Base-by-base conservation (phyloP, 2,113 vertebrate genomes). In the Azemiops feae region DNA sequence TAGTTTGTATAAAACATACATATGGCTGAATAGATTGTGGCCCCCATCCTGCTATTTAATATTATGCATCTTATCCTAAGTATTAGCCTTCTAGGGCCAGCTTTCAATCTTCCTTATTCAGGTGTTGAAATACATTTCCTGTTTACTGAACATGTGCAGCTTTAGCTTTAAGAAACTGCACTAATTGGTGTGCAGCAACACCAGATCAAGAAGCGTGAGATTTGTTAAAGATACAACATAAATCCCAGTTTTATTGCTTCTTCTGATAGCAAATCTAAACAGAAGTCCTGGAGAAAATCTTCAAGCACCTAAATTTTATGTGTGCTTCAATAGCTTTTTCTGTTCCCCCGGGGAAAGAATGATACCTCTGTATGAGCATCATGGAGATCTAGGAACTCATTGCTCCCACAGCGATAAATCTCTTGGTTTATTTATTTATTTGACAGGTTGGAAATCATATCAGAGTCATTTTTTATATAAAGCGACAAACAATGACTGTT, bases 161-260 rank as follows among this genome's bases (percentile, higher is more conserved):
- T 5, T 94, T 20, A 93, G 87, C 18, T 94, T 94, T 96, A 64
- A 95, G 93, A 94, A 96, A 93, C 64, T 96, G 0, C 88, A 85
- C 94, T 96, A 97, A 96, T 95, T 97, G 94, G 86, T 90, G 94
- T 93, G 89, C 95, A 92, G 95, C 96, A 93, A 90, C 14, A 95
- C 91, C 52, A 92, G 93, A 95, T 96, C 94, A 93, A 93, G 96
- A 95, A 97, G 92, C 89, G 87, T 90, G 95, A 96, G 88, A 91
- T 96, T 95, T 96, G 96, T 95, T 96, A 95, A 93, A 92, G 93
- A 93, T 92, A 95, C 96, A 95, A 74, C 96, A 97, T 97, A 97
- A 97, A 96, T 94, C 96, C 95, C 92, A 92, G 85, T 91, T 94
- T 97, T 95, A 95, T 96, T 96, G 92, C 92, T 92, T 94, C 92